A percentile compares a stretch with the other conserved stretches of the same genome.
Conservation (phyloP, 1,140 invertebrate genomes). For the Drosophila arawakana region DNA sequence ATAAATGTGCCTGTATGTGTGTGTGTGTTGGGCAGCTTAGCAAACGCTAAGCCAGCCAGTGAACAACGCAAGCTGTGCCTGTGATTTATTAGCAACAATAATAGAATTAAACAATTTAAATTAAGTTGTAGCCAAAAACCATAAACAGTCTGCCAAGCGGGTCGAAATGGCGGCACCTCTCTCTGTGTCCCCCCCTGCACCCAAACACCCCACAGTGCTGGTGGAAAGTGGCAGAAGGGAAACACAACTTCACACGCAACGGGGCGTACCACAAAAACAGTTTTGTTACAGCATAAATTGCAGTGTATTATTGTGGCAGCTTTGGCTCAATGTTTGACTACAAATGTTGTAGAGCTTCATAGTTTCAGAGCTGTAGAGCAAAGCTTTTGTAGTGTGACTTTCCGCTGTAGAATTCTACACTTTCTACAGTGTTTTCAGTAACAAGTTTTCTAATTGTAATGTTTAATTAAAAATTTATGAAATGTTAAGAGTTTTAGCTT, state of each 20-base stretch:
- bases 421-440: neutral
- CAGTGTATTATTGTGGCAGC: conserved; percentile 17
- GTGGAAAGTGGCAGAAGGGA: neutral
- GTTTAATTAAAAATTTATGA: no score
- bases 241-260: conserved; percentile 33
- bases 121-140: conserved; percentile 84
- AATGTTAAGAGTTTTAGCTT: no score
- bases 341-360: neutral
- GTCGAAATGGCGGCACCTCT: conserved; percentile 23
- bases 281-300: conserved; percentile 19
- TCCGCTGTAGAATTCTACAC: neutral
- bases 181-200: neutral
- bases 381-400: neutral
- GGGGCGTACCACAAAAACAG: conserved; percentile 28
- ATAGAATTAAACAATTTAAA: conserved; percentile 85
- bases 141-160: conserved; percentile 74
- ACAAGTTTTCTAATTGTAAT: no score
- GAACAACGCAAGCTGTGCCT: conserved; percentile 76
- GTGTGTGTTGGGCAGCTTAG: conserved; percentile 60
- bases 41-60: conserved; percentile 76
- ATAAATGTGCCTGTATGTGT: conserved; percentile 56
- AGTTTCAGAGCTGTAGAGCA: neutral
- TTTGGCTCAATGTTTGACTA: neutral
- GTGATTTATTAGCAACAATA: conserved; percentile 84
- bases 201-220: neutral